Conservation (phyloP, 2,888 invertebrate species). For the Heteromyza rotundicornis region DNA sequence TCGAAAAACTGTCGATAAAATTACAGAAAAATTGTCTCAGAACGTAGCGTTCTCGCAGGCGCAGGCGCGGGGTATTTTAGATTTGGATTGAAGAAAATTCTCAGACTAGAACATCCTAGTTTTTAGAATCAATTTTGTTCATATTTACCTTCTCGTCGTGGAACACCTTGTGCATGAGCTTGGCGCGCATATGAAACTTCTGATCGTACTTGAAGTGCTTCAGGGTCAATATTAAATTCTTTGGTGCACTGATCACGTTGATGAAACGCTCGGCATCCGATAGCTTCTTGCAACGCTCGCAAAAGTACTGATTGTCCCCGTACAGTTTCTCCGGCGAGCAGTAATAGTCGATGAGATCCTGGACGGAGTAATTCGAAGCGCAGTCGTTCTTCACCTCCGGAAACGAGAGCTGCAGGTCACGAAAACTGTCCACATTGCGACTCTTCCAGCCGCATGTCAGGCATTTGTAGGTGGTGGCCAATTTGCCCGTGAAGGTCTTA, state of each 20-base stretch:
- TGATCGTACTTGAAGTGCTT: constrained; percentile 81
- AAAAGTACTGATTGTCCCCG: constrained; percentile 84
- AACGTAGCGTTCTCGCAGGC: no score
- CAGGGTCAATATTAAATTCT: constrained; percentile 79
- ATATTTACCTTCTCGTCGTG: constrained; percentile 66
- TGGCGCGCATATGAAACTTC: constrained; percentile 77
- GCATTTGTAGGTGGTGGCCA: constrained; percentile 78
- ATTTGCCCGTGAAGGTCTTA: constrained; percentile 77
- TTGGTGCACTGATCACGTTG: constrained; percentile 74
- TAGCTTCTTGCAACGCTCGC: constrained; percentile 75
- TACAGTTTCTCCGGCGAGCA: constrained; percentile 77
- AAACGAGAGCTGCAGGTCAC: constrained; percentile 80
- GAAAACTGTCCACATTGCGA: constrained; percentile 77
- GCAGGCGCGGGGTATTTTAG: no score
- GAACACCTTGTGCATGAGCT: constrained; percentile 74
- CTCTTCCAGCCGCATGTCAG: constrained; percentile 75
- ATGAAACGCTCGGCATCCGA: constrained; percentile 79
- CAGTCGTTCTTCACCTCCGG: constrained; percentile 66
- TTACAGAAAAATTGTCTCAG: no score
- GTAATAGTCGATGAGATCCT: constrained; percentile 78
- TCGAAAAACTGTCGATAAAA: no score
- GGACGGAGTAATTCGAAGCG: constrained; percentile 69
- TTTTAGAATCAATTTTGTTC: no score
- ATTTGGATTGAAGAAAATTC: no score
- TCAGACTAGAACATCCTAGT: no score